Evolutionary conservation across 2,113 vertebrate species (phyloP).

Genomic region (Nesoenas mayeri): DNA sequence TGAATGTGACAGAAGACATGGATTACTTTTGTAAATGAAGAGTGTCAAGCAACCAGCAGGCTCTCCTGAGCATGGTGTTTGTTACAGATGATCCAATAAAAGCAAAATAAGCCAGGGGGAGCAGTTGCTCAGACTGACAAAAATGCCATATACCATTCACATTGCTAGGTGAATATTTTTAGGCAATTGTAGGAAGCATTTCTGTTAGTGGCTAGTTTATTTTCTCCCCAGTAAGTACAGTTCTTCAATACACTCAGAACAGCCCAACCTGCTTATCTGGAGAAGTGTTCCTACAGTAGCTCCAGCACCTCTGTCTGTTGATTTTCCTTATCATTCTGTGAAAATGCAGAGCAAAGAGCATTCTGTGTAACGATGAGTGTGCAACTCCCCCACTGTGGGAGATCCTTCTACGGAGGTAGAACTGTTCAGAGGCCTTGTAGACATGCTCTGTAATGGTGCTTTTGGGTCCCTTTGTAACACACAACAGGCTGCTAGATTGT

Average conservation of each 20-base stretch:
- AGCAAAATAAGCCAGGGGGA: background rate
- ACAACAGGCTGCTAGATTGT: background rate
- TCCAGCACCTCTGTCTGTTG: background rate
- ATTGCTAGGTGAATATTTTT: background rate
- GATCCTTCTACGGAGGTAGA: background rate
- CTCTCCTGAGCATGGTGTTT: background rate
- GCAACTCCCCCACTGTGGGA: background rate
- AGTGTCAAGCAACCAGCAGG: accelerated
- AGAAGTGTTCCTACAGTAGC: background rate
- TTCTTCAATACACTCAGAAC: background rate
- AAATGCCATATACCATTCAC: background rate
- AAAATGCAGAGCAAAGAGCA: background rate
- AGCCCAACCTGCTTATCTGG: background rate
- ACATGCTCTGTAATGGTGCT: background rate
- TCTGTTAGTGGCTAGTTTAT: background rate
- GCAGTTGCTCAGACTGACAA: background rate
- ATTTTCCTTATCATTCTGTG: background rate
- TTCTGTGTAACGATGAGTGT: accelerated
- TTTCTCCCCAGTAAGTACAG: background rate
- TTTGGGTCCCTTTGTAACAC: background rate
- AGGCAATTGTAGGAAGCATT: background rate
- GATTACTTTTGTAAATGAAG: conserved; percentile 13
- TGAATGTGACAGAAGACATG: background rate
- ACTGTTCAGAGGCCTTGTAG: accelerated
- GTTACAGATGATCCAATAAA: conserved; percentile 22